phyloP scores from a whole-genome alignment of 2,113 vertebrate genomes.

The Bubo bubo region DNA sequence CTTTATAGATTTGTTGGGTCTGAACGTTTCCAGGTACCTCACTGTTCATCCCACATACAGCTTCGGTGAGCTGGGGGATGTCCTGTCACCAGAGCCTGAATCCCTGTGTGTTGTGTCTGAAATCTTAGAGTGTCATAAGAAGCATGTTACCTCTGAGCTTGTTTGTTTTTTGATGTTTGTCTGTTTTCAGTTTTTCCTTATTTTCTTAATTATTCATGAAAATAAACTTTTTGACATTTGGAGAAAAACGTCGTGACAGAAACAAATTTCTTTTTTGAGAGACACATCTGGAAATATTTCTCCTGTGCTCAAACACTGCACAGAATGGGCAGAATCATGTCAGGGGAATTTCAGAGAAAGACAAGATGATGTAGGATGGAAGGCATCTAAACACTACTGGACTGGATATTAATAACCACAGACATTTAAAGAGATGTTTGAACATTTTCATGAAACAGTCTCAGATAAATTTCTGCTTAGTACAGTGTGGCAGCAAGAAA shows the following conservation, averaged over 20 bases:
- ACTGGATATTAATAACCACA: neutral
- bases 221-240: slow-evolving; percentile 80
- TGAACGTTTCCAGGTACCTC: neutral
- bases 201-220: slow-evolving; percentile 59
- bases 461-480: neutral
- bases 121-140: slow-evolving; percentile 22
- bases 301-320: neutral
- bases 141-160: slow-evolving; percentile 54
- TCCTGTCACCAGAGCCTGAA: slow-evolving; percentile 53
- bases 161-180: slow-evolving; percentile 61
- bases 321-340: neutral
- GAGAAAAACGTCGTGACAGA: slow-evolving; percentile 53
- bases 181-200: slow-evolving; percentile 30
- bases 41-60: neutral
- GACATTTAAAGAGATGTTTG: neutral
- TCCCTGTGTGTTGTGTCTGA: slow-evolving; percentile 45
- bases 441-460: neutral
- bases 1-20: neutral
- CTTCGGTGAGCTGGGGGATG: neutral
- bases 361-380: neutral
- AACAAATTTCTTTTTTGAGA: neutral
- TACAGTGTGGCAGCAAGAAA: neutral
- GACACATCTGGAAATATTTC: neutral
- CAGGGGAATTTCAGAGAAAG: neutral
- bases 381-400: neutral